These are phyloP conservation scores for Sphecodes monilicornis DNA, from an alignment of 2,888 invertebrate genomes.

Conservation along the genomic window DNA sequence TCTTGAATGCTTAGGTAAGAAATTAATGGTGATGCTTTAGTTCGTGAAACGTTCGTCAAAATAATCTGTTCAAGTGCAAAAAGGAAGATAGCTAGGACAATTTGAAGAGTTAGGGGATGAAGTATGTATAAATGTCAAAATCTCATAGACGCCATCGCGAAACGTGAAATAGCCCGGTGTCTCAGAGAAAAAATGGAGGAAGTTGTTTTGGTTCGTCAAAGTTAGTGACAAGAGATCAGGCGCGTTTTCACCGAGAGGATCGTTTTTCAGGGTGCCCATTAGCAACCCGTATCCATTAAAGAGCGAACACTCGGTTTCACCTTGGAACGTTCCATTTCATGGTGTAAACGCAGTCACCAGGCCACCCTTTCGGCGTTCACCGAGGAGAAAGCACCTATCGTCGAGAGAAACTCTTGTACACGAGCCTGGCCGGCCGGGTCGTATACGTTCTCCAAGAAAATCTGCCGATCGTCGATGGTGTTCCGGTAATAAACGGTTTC, in stretches of 20 bases:
- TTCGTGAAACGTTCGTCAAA: no score
- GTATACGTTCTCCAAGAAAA: constrained; percentile 34
- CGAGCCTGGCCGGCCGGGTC: background rate
- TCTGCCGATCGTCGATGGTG: constrained; percentile 16
- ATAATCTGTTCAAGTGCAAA: no score
- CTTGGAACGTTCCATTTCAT: constrained; percentile 19
- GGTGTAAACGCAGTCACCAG: constrained; percentile 39
- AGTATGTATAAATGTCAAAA: no score
- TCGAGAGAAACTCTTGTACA: constrained; percentile 38
- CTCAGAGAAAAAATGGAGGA: no score
- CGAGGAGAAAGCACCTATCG: constrained; percentile 43
- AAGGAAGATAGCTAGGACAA: no score
- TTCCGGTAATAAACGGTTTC: constrained; percentile 31
- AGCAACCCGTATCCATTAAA: background rate
- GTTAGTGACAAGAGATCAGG: background rate
- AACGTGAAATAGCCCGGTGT: no score
- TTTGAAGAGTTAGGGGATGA: no score
- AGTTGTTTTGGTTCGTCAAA: no score
- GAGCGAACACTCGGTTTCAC: constrained; percentile 19
- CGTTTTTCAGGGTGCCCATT: background rate
- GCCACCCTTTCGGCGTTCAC: constrained; percentile 55
- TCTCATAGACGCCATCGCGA: no score
- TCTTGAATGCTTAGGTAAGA: no score
- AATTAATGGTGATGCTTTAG: no score
- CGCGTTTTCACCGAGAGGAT: background rate